Conservation (phyloP, 1,140 invertebrate species). For the Bombus haemorrhoidalis region DNA sequence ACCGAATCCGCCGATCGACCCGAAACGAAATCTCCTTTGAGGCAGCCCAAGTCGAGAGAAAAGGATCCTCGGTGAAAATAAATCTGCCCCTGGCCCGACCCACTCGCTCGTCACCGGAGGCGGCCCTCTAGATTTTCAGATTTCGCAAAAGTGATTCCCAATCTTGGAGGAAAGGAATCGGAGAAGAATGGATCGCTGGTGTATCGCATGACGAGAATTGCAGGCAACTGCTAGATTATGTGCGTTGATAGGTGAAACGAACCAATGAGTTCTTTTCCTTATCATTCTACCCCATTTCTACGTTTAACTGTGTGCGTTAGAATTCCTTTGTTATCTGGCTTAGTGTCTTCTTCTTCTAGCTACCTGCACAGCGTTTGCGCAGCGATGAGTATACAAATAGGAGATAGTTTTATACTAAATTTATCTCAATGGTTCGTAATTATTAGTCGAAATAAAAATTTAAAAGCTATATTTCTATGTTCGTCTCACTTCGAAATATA, state of each 20-base stretch:
- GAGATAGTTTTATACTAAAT: too few relatives aligned
- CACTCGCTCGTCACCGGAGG: slow-evolving; percentile 7
- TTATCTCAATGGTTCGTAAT: not conserved
- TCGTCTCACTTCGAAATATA: too few relatives aligned
- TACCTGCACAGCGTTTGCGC: too few relatives aligned
- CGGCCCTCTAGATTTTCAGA: slow-evolving; percentile 27
- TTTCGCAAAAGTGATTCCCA: slow-evolving; percentile 52
- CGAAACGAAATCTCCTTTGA: slow-evolving; percentile 34
- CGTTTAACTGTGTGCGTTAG: too few relatives aligned
- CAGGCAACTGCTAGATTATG: not conserved
- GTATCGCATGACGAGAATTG: not conserved
- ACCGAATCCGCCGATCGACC: slow-evolving; percentile 2
- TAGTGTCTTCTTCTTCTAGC: too few relatives aligned
- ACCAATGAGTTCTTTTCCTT: not conserved
- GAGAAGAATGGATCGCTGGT: not conserved
- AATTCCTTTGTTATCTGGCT: too few relatives aligned
- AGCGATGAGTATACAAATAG: too few relatives aligned
- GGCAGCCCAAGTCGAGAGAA: not conserved
- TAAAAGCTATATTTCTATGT: too few relatives aligned
- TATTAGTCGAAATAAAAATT: too few relatives aligned
- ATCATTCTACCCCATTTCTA: too few relatives aligned
- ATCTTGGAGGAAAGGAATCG: slow-evolving; percentile 20
- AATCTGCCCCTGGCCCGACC: slow-evolving; percentile 10
- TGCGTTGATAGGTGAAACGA: not conserved
- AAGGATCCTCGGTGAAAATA: slow-evolving; percentile 39